Percentiles rank a stretch among this genome's conserved stretches.
Conservation (phyloP, 2,888 invertebrate species). For the Leptura quadrifasciata region DNA sequence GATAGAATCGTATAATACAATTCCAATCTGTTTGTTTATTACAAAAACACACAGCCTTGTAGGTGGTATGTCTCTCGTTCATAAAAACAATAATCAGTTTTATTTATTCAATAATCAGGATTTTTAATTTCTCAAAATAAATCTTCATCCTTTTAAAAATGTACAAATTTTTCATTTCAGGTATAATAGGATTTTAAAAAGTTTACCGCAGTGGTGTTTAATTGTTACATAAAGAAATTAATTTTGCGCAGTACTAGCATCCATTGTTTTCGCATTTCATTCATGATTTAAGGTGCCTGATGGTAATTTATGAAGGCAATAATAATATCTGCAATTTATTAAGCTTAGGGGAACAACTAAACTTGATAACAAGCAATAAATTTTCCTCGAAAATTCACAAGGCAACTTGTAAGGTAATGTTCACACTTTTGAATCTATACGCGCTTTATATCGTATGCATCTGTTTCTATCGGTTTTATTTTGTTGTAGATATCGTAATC, state of each 20-base stretch:
- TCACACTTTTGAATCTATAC: not conserved
- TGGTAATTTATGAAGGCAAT: not conserved
- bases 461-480: not conserved
- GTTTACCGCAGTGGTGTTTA: not conserved
- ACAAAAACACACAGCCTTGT: too few species aligned
- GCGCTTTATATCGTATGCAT: not conserved
- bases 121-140: too few species aligned
- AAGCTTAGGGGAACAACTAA: slow-evolving; percentile 4
- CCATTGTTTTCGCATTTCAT: slow-evolving; percentile 1
- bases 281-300: not conserved
- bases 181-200: too few species aligned
- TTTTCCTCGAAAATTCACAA: slow-evolving; percentile 3
- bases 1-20: too few species aligned
- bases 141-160: too few species aligned
- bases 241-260: not conserved
- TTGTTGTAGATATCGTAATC: too few species aligned
- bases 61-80: too few species aligned
- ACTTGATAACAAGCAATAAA: slow-evolving; percentile 1
- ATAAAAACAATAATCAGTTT: too few species aligned
- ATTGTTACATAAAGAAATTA: not conserved
- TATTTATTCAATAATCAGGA: too few species aligned
- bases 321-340: slow-evolving; percentile 7
- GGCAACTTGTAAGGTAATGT: slow-evolving; percentile 7
- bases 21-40: too few species aligned
- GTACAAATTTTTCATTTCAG: too few species aligned